Percentiles rank a stretch among this genome's conserved stretches.
Conservation (phyloP, 2,113 vertebrate genomes). For the Ornithorhynchus anatinus region DNA sequence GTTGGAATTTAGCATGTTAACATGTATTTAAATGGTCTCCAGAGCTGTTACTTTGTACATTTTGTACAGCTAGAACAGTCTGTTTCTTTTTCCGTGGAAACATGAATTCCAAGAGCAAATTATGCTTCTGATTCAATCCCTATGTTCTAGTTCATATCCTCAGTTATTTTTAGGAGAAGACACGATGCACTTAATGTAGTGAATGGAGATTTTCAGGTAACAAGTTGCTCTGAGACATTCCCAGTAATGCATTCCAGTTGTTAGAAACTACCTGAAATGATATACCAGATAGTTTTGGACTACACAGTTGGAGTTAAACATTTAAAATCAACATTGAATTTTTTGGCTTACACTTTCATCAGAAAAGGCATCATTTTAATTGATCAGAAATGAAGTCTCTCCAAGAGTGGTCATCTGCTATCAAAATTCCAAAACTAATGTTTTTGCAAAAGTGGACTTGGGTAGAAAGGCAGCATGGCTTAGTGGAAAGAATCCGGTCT, state of each 20-base stretch:
- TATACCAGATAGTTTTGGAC: fast-evolving
- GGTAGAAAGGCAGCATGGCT: too few species aligned
- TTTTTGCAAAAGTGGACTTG: too few species aligned
- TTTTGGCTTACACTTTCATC: not conserved
- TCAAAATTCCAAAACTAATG: too few species aligned
- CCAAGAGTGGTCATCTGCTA: too few species aligned
- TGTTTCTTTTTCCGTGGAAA: not conserved
- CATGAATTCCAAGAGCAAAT: not conserved
- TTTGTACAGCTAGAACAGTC: conserved; percentile 8
- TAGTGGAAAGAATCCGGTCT: too few species aligned
- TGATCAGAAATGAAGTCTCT: not conserved
- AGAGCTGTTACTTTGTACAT: not conserved
- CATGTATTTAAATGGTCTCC: not conserved
- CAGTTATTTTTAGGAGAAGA: conserved; percentile 5
- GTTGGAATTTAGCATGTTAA: not conserved
- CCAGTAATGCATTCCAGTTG: not conserved
- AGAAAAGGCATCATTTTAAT: not conserved
- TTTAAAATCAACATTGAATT: not conserved
- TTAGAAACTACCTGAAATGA: not conserved
- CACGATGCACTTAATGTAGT: not conserved
- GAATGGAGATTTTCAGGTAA: not conserved
- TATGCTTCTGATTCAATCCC: conserved; percentile 17
- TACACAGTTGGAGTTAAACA: too few species aligned
- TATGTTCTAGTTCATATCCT: not conserved
- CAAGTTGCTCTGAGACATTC: fast-evolving